These are phyloP conservation scores for Standfussiana lucernea DNA, from an alignment of 2,888 invertebrate species.

Conservation along the genomic window DNA sequence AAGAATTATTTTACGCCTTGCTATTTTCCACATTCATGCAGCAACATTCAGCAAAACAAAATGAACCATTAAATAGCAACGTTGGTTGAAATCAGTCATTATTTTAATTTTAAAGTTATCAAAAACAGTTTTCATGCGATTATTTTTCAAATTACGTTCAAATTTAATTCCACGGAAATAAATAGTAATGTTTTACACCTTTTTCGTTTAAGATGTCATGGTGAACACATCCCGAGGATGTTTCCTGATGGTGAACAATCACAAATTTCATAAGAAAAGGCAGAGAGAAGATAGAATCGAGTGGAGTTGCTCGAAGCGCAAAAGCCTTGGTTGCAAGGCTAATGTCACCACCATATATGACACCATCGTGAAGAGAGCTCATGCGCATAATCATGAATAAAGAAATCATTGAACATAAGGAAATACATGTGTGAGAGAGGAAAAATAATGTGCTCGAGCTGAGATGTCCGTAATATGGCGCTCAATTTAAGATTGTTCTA, in stretches of 20 bases:
- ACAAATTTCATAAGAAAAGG: conserved; percentile 72
- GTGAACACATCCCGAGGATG: conserved; percentile 59
- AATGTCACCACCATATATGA: conserved; percentile 69
- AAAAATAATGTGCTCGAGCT: too few relatives aligned
- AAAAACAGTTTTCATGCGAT: not conserved
- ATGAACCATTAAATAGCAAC: not conserved
- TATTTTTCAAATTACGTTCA: not conserved
- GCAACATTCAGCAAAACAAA: not conserved
- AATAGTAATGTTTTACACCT: not conserved
- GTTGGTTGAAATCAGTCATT: not conserved
- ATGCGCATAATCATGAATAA: conserved; percentile 70
- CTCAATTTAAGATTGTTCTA: too few relatives aligned
- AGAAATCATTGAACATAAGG: too few relatives aligned
- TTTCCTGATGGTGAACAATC: conserved; percentile 67
- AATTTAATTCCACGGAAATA: not conserved
- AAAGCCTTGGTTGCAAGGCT: conserved; percentile 72
- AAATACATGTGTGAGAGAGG: too few relatives aligned
- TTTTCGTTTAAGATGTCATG: conserved; percentile 36
- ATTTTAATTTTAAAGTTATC: not conserved
- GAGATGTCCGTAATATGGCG: too few relatives aligned
- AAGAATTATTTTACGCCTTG: not conserved
- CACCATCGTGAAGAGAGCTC: conserved; percentile 67
- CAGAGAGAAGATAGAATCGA: conserved; percentile 56
- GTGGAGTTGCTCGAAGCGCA: conserved; percentile 73
- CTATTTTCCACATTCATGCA: not conserved